These are phyloP conservation scores for Tupiocoris notatus DNA, from an alignment of 2,888 invertebrate genomes.

Conservation along the genomic window DNA sequence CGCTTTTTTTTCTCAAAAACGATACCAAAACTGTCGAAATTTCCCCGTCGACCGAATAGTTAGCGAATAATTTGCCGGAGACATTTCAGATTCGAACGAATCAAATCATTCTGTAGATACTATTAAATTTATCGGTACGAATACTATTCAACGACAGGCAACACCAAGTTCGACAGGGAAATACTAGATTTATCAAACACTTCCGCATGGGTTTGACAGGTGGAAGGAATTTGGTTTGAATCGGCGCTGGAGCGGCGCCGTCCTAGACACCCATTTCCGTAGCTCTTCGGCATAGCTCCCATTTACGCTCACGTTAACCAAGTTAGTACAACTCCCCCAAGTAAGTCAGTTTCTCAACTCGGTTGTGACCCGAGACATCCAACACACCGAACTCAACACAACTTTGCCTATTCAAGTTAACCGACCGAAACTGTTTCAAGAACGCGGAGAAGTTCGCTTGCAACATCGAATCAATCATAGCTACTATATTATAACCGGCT, in stretches of 20 bases:
- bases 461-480: not conserved
- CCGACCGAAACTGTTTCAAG: not conserved
- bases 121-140: no score
- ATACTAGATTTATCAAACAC: no score
- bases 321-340: constrained; percentile 7
- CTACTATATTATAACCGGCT: not conserved
- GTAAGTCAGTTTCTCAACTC: constrained; percentile 34
- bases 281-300: not conserved
- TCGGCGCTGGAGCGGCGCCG: not conserved
- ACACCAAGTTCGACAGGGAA: not conserved
- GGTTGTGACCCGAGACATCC: not conserved
- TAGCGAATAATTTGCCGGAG: no score
- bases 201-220: not conserved
- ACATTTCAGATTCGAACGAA: no score
- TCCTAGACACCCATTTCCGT: constrained; percentile 26
- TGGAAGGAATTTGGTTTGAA: not conserved
- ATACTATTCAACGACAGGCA: no score
- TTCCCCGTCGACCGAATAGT: no score
- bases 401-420: not conserved
- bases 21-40: no score
- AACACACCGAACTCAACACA: not conserved
- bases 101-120: no score
- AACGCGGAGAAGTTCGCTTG: not conserved
- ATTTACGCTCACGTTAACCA: constrained; percentile 31
- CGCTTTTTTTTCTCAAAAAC: no score